Conservation (phyloP, 2,113 vertebrate genomes). For the Butorides virescens region DNA sequence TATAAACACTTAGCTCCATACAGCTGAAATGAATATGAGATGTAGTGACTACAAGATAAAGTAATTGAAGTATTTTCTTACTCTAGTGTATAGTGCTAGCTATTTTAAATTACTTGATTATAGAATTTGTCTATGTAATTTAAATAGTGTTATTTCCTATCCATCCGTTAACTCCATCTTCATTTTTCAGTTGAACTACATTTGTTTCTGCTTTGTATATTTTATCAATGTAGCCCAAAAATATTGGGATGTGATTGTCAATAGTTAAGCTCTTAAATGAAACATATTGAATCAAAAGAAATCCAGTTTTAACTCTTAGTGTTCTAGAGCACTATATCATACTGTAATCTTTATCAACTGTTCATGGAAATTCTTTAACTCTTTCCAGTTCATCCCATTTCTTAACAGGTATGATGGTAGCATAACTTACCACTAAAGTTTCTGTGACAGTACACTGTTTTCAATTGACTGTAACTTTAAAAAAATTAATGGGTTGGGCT, state of each 20-base stretch:
- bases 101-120: background rate
- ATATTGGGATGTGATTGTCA: background rate
- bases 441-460: background rate
- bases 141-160: background rate
- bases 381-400: background rate
- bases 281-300: background rate
- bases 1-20: background rate
- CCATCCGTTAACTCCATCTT: background rate
- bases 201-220: background rate
- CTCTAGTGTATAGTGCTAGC: background rate
- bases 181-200: background rate
- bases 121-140: background rate
- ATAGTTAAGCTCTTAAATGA: background rate
- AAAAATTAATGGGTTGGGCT: background rate
- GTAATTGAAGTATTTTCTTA: background rate
- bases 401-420: background rate
- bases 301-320: background rate
- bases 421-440: background rate
- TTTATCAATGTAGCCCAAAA: background rate
- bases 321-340: background rate
- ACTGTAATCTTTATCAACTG: background rate
- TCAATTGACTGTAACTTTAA: background rate
- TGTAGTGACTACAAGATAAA: background rate
- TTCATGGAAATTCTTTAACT: background rate
- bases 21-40: background rate